Percentiles rank a stretch among this genome's conserved stretches.
Evolutionary conservation across 2,797 vertebrate genomes (phyloP).

Genomic region (Platalea minor): DNA sequence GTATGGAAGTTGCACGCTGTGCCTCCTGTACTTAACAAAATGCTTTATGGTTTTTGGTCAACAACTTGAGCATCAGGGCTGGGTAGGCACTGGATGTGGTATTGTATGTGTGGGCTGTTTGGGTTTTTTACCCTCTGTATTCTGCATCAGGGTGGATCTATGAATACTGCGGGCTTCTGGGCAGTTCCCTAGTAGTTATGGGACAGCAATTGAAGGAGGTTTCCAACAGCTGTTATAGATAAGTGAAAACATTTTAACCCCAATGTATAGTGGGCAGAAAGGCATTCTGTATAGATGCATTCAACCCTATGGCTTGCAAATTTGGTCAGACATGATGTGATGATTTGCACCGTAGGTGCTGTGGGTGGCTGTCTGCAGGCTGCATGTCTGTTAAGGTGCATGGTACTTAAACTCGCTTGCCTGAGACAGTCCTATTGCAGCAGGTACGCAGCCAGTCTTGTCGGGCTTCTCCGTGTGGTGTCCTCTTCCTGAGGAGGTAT

Average conservation of each 20-base stretch:
- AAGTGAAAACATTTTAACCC: not conserved
- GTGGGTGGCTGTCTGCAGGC: not conserved
- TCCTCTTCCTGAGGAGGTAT: not conserved
- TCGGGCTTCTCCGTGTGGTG: not conserved
- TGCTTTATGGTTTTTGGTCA: not conserved
- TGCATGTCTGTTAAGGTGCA: not conserved
- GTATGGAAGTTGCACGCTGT: not conserved
- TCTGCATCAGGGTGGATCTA: not conserved
- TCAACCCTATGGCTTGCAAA: not conserved
- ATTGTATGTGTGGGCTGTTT: too few species aligned
- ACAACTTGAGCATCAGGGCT: not conserved
- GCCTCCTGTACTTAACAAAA: not conserved
- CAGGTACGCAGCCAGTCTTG: not conserved
- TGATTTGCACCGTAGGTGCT: not conserved
- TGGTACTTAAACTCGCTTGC: rapidly evolving
- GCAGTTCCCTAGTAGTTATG: not conserved
- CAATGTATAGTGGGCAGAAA: not conserved
- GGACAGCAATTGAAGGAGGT: not conserved
- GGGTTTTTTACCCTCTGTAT: not conserved
- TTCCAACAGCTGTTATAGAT: not conserved
- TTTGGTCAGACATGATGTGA: not conserved
- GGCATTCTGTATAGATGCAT: not conserved
- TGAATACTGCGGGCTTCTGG: not conserved
- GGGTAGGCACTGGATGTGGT: not conserved
- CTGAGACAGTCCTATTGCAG: not conserved